These are phyloP conservation scores for Scyliorhinus canicula DNA, from an alignment of 2,797 vertebrate genomes.

Conservation along the genomic window DNA sequence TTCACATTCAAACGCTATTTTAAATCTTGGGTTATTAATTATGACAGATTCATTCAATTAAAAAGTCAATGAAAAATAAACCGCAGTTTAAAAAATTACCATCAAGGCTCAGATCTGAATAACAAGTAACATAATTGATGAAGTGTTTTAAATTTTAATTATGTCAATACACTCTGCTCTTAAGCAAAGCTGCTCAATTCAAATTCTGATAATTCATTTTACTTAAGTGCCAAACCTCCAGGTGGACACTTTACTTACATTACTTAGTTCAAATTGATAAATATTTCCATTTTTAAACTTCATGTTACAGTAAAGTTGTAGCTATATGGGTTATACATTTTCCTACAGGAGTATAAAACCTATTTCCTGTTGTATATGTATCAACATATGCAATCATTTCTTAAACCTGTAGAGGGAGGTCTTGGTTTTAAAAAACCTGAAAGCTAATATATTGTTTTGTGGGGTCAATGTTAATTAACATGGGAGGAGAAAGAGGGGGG, in stretches of 20 bases:
- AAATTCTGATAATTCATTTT: neutral
- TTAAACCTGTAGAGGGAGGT: neutral
- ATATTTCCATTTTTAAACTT: neutral
- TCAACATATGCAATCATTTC: neutral
- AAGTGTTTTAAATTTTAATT: neutral
- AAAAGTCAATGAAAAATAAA: neutral
- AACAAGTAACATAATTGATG: neutral
- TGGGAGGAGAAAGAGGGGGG: neutral
- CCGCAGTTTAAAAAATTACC: neutral
- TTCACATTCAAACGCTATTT: neutral
- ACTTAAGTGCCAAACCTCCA: neutral
- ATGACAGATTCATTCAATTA: neutral
- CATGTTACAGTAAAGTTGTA: neutral
- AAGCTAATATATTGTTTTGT: neutral
- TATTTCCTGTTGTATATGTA: neutral
- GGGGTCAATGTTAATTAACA: neutral
- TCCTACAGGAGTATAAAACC: neutral
- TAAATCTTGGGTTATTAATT: neutral
- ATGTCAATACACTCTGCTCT: neutral
- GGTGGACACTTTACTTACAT: neutral
- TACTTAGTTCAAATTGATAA: neutral
- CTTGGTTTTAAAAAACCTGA: neutral
- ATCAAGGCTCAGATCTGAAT: neutral
- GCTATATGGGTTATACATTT: neutral
- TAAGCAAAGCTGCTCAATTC: neutral